Base-by-base conservation (phyloP, 2,888 invertebrate species). In the Synergus laeviventris region DNA sequence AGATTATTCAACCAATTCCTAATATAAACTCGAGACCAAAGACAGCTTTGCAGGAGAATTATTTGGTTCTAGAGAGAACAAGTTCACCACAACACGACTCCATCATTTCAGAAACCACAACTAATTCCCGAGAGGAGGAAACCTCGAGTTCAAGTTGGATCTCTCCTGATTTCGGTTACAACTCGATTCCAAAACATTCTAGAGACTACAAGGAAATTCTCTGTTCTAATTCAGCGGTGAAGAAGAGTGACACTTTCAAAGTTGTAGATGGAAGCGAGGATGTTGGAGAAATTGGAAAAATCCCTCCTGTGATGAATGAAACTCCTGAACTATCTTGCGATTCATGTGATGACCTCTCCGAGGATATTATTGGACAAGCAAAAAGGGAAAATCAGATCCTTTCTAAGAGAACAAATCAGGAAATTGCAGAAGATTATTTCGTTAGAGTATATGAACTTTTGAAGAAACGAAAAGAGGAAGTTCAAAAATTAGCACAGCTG, bases 191-290 rank as follows among this genome's bases (percentile, higher is more conserved):
- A 4, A 89, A 85, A 31, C 74, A 64, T 2, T 73, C 66, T 12
- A 56, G 39, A 9, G 82, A 85, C 76, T 87, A 84, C 61, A 81
- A 79, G n/a, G 83, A 82, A 9, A 77, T 77, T 38, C 56, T 84
- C 21, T 84, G 78, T 31, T 78, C 79, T 0, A 84, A 85, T 16
- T 87, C 89, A 11, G 88, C 85, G 59, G 88, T 90, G 36, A 90
- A 89, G 83, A 90, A 89, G 74, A 89, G 87, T 75, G 86, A 88
- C 61, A 90, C 88, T 8, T 89, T 89, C 74, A 89, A 87, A 77
- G 84, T 89, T 49, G 84, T 90, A 14, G 86, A 89, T 49, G 89
- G 88, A 8, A 87, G 87, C 73, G 88, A 89, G 59, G 75, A 77
- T 11, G 78, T 80, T 11, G 78, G 75, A 5, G 78, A 81, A 45